Conservation (phyloP, 1,140 invertebrate species). For the Bombus waltoni region DNA sequence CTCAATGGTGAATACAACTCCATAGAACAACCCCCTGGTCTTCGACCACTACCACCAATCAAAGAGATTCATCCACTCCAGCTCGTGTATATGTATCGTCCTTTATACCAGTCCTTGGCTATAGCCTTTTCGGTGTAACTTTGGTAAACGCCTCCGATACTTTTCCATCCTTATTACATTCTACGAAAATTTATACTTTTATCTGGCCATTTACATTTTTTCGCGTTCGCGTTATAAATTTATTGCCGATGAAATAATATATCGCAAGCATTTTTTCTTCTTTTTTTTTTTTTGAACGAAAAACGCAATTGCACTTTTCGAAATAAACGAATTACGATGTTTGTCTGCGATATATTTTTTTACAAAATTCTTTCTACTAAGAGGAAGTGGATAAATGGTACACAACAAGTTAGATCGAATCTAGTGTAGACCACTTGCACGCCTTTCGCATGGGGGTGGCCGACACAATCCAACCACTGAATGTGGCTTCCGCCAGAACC, state of each 20-base stretch:
- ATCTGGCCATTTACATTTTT: background rate
- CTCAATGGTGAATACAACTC: constrained; percentile 73
- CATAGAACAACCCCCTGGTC: constrained; percentile 66
- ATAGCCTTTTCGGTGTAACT: constrained; percentile 63
- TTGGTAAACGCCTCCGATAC: constrained; percentile 2
- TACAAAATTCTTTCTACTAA: no score
- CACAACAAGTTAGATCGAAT: constrained; percentile 59
- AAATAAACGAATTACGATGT: background rate
- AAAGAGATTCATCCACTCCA: constrained; percentile 73
- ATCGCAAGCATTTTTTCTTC: background rate
- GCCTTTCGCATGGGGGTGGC: constrained; percentile 73
- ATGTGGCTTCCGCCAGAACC: constrained; percentile 83
- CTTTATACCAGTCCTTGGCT: constrained; percentile 44
- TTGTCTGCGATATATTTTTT: background rate
- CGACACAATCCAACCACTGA: constrained; percentile 81
- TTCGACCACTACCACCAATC: constrained; percentile 70
- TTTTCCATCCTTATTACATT: no score
- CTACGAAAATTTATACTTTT: background rate
- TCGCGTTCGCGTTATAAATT: background rate
- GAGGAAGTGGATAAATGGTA: background rate
- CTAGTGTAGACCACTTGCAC: constrained; percentile 67
- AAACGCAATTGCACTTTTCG: background rate
- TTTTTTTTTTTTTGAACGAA: background rate
- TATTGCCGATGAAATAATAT: no score
- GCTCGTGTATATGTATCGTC: constrained; percentile 55